phyloP scores from a whole-genome alignment of 1,140 invertebrate species.

The Micrasema longulum region DNA sequence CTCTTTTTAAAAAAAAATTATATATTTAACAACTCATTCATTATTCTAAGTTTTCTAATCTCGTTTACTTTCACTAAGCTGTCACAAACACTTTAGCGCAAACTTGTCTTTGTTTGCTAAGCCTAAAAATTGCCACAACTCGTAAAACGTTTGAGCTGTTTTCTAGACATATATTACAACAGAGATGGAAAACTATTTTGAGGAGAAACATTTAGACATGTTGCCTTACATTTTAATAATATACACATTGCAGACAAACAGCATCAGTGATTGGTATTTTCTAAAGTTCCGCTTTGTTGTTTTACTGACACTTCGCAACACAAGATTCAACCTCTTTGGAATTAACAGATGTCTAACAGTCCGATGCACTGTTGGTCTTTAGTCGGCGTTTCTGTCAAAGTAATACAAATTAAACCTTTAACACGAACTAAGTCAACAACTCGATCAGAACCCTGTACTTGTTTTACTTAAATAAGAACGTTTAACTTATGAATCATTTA shows the following conservation, averaged over 20 bases:
- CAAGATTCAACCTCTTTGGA: no score
- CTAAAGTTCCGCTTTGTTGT: constrained; percentile 27
- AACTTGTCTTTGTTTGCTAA: constrained; percentile 1
- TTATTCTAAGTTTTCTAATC: background rate
- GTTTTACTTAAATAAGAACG: no score
- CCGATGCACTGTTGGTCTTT: no score
- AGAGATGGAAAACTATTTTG: background rate
- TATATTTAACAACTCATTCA: background rate
- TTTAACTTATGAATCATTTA: no score
- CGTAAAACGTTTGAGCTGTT: constrained; percentile 11
- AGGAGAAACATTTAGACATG: no score
- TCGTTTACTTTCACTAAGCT: background rate
- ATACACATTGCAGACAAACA: background rate
- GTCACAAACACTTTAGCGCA: constrained; percentile 9
- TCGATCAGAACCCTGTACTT: background rate
- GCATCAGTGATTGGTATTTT: constrained; percentile 24
- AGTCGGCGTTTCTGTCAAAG: no score
- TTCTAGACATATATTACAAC: background rate
- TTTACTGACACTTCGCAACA: constrained; percentile 20
- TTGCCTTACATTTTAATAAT: no score
- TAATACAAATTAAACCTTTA: no score
- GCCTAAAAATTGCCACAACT: constrained; percentile 16
- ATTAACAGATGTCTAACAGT: constrained; percentile 14
- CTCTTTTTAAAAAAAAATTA: no score
- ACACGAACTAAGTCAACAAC: no score